A percentile compares a stretch with the other conserved stretches of the same genome.
phyloP scores from a whole-genome alignment of 2,797 vertebrate genomes.

The Mastacembelus armatus region DNA sequence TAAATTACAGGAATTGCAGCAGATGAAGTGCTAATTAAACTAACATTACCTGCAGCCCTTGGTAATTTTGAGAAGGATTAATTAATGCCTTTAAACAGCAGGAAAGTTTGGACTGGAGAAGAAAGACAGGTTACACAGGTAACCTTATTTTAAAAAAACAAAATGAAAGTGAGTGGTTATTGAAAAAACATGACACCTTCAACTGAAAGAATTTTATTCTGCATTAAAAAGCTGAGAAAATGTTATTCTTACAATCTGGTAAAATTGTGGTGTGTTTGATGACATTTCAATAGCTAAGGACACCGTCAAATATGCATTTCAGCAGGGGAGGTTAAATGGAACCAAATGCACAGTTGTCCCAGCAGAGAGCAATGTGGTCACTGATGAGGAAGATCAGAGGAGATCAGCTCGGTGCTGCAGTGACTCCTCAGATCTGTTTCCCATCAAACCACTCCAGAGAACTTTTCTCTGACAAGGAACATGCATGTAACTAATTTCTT shows the following conservation, averaged over 20 bases:
- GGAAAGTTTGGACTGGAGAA: too few species aligned
- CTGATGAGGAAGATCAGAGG: constrained; percentile 73
- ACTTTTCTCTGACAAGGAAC: constrained; percentile 71
- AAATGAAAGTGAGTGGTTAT: too few species aligned
- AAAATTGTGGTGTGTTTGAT: constrained; percentile 51
- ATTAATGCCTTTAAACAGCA: too few species aligned
- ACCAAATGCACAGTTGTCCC: constrained; percentile 71
- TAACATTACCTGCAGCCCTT: too few species aligned
- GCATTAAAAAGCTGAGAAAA: constrained; percentile 63
- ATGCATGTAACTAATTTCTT: constrained; percentile 53
- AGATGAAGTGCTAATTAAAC: neutral
- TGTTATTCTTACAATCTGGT: constrained; percentile 76
- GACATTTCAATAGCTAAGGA: constrained; percentile 69
- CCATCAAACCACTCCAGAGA: constrained; percentile 67
- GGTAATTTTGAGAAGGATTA: too few species aligned
- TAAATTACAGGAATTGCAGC: too few species aligned
- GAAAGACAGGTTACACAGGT: too few species aligned
- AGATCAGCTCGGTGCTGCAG: constrained; percentile 38
- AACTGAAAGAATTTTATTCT: constrained; percentile 53
- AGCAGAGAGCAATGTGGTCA: constrained; percentile 54
- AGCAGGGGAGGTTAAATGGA: constrained; percentile 69
- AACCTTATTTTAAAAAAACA: too few species aligned
- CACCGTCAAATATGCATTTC: constrained; percentile 50
- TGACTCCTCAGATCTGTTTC: constrained; percentile 76
- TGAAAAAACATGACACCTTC: constrained; percentile 64